These are phyloP conservation scores for Isichthys henryi DNA, from an alignment of 2,113 vertebrate genomes.

Conservation along the genomic window DNA sequence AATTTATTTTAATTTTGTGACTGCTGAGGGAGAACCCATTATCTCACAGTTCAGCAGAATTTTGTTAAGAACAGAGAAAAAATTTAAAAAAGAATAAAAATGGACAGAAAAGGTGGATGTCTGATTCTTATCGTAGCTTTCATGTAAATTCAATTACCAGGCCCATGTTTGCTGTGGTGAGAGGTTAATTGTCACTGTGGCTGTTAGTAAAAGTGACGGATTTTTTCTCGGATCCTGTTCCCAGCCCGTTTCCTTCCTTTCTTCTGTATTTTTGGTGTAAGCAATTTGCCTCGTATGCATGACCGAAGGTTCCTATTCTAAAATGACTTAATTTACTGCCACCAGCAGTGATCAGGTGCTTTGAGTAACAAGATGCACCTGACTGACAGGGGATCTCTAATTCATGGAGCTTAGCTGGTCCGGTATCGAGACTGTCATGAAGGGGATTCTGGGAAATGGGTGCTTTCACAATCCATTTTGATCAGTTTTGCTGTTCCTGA, in stretches of 20 bases:
- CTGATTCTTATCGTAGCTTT: not conserved
- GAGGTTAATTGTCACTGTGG: not conserved
- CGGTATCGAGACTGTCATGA: not conserved
- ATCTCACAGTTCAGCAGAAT: not conserved
- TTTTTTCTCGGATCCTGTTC: not conserved
- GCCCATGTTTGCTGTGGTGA: not conserved
- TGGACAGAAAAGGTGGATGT: not conserved
- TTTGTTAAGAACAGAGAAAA: not conserved
- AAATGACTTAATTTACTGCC: not conserved
- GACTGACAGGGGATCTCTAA: not conserved
- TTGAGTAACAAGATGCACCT: not conserved
- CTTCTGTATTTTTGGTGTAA: not conserved
- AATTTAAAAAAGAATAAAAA: not conserved
- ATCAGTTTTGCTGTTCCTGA: not conserved
- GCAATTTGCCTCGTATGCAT: not conserved
- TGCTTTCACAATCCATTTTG: not conserved
- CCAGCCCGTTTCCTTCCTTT: not conserved
- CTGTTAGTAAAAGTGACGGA: not conserved
- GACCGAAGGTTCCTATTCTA: not conserved
- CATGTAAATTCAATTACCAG: not conserved
- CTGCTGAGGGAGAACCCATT: not conserved
- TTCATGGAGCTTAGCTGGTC: not conserved
- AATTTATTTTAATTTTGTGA: conserved; percentile 29
- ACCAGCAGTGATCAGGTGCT: not conserved
- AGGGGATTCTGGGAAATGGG: not conserved